phyloP scores from a whole-genome alignment of 2,113 vertebrate species.

The Gila orcuttii region DNA sequence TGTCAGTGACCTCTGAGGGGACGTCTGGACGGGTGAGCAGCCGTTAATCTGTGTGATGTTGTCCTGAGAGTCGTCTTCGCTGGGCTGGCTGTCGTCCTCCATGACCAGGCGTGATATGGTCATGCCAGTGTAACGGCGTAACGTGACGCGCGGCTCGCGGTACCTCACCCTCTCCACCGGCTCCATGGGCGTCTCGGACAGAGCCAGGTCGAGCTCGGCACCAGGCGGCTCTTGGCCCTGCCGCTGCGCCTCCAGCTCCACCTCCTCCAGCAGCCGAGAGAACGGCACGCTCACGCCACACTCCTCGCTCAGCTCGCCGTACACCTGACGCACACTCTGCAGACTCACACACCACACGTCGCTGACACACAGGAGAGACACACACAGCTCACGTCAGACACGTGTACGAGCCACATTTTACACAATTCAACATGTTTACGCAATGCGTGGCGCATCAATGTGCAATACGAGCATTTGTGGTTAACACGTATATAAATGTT shows the following conservation, averaged over 20 bases:
- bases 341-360: neutral
- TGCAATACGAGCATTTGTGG: no score
- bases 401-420: no score
- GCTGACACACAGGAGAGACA: no score
- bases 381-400: no score
- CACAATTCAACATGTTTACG: no score
- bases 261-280: conserved; percentile 28
- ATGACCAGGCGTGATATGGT: conserved; percentile 77
- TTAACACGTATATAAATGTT: no score
- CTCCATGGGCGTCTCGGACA: conserved; percentile 38
- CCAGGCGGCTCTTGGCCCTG: neutral
- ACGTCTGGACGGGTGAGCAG: neutral
- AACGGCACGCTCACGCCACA: conserved; percentile 20
- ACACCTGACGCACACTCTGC: neutral
- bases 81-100: conserved; percentile 74
- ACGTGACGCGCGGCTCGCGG: neutral
- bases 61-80: neutral
- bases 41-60: neutral
- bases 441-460: no score
- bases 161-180: neutral
- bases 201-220: conserved; percentile 20
- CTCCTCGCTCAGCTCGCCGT: neutral
- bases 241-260: conserved; percentile 26
- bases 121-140: conserved; percentile 54
- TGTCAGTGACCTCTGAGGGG: neutral